Conservation (phyloP, 1,140 invertebrate genomes). For the Drosophila nasuta region DNA sequence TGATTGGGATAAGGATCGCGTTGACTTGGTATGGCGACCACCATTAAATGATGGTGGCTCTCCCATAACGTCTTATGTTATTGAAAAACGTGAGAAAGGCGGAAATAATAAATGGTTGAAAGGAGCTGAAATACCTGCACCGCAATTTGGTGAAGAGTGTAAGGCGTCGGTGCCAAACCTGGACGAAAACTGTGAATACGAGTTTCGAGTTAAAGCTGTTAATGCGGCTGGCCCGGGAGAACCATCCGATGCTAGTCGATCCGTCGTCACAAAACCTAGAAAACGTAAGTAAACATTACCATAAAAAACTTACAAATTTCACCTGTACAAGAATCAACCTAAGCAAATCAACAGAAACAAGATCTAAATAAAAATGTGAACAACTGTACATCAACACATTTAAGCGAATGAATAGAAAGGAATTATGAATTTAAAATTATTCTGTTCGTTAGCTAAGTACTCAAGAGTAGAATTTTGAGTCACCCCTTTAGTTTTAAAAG, state of each 20-base stretch:
- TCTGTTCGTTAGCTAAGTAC: too few species aligned
- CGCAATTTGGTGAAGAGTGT: constrained; percentile 87
- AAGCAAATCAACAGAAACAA: too few species aligned
- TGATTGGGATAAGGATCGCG: constrained; percentile 98
- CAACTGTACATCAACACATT: too few species aligned
- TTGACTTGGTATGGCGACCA: constrained; percentile 96
- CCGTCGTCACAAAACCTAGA: constrained; percentile 96
- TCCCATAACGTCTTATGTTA: constrained; percentile 96
- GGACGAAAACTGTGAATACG: constrained; percentile 97
- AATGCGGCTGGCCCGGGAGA: constrained; percentile 97
- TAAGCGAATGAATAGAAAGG: too few species aligned
- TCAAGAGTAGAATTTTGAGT: too few species aligned
- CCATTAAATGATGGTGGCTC: constrained; percentile 95
- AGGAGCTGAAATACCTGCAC: constrained; percentile 89
- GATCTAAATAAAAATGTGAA: too few species aligned
- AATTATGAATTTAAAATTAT: too few species aligned
- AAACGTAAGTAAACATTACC: constrained; percentile 88
- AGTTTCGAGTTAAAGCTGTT: constrained; percentile 97
- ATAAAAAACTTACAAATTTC: too few species aligned
- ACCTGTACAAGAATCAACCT: too few species aligned
- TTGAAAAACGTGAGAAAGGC: constrained; percentile 97
- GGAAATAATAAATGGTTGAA: constrained; percentile 94
- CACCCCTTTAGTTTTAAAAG: too few species aligned
- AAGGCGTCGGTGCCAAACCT: constrained; percentile 95
- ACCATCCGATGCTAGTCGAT: constrained; percentile 95